Evolutionary conservation across 1,140 invertebrate genomes (phyloP).

Genomic region (Zelostemma sp.): DNA sequence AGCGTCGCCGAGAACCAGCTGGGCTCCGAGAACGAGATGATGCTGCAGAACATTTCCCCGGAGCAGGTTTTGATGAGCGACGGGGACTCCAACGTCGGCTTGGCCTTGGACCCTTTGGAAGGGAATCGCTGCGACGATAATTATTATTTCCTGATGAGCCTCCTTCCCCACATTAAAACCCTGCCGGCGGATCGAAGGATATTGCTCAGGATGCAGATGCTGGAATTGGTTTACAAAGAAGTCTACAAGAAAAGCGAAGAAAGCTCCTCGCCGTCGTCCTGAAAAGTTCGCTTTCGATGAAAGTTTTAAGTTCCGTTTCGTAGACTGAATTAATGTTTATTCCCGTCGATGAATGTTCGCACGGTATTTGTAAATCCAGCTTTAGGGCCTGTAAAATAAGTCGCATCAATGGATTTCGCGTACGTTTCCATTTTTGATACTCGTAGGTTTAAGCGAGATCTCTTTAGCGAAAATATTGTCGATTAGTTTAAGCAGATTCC

Average conservation of each 20-base stretch:
- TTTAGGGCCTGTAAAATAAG: too few relatives aligned
- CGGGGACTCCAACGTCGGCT: constrained; percentile 48
- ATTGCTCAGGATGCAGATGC: constrained; percentile 66
- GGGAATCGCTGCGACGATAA: constrained; percentile 62
- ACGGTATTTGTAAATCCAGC: too few relatives aligned
- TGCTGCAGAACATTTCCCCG: constrained; percentile 63
- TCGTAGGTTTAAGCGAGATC: too few relatives aligned
- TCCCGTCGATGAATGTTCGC: too few relatives aligned
- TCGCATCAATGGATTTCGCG: too few relatives aligned
- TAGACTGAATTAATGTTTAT: too few relatives aligned
- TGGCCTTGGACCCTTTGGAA: constrained; percentile 55
- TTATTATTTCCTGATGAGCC: constrained; percentile 67
- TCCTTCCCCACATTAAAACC: constrained; percentile 63
- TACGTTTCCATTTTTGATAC: too few relatives aligned
- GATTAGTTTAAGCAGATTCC: too few relatives aligned
- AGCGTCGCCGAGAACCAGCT: constrained; percentile 51
- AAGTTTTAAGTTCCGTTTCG: too few relatives aligned
- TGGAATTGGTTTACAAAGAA: constrained; percentile 66
- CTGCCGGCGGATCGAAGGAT: constrained; percentile 61
- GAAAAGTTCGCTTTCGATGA: constrained; percentile 12
- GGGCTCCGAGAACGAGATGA: constrained; percentile 59
- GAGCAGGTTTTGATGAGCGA: constrained; percentile 63
- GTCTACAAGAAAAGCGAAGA: constrained; percentile 62
- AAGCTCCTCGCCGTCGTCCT: constrained; percentile 31
- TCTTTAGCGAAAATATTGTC: too few relatives aligned